Percentiles rank a stretch among this genome's conserved stretches.
phyloP scores from a whole-genome alignment of 2,113 vertebrate genomes.

The Sceloporus undulatus region DNA sequence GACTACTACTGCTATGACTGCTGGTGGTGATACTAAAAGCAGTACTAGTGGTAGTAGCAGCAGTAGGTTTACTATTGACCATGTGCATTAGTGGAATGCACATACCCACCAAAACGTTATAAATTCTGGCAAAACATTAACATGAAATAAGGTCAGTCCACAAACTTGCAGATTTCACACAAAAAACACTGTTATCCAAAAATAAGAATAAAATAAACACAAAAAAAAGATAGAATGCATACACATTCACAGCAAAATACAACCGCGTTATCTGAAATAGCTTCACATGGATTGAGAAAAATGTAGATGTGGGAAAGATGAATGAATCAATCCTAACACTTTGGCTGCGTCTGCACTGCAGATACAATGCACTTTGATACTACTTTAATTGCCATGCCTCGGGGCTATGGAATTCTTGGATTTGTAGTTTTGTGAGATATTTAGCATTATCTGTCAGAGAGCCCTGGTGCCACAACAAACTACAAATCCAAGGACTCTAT shows the following conservation, averaged over 20 bases:
- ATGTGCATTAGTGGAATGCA: not conserved
- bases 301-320: not conserved
- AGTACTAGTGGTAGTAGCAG: not conserved
- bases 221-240: not conserved
- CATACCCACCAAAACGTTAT: not conserved
- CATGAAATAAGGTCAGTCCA: not conserved
- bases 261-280: not conserved
- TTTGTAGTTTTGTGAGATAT: too few species aligned
- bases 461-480: too few species aligned
- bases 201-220: not conserved
- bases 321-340: not conserved
- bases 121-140: not conserved
- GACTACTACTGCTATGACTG: not conserved
- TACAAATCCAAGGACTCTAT: too few species aligned
- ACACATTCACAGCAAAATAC: not conserved
- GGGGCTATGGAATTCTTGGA: too few species aligned
- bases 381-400: too few species aligned
- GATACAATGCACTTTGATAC: too few species aligned
- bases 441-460: too few species aligned
- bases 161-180: not conserved
- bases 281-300: not conserved
- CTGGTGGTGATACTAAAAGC: not conserved
- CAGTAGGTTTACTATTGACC: not conserved
- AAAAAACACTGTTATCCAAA: not conserved
- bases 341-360: not conserved